These are phyloP conservation scores for Phanerotoma sp. DNA, from an alignment of 2,888 invertebrate species.

Conservation along the genomic window DNA sequence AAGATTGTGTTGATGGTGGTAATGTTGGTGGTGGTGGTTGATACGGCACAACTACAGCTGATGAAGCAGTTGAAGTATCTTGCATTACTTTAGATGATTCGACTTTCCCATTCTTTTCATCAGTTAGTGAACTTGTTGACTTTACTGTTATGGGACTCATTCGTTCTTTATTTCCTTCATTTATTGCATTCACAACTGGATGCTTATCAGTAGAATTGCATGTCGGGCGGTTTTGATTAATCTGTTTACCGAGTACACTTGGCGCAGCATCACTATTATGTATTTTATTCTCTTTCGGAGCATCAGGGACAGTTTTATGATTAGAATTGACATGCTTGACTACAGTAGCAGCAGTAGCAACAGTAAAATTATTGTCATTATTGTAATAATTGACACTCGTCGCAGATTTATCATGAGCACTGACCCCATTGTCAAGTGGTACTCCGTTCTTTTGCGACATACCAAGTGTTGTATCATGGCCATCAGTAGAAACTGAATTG, in stretches of 20 bases:
- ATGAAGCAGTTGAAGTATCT: background rate
- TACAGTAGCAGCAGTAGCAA: slow-evolving; percentile 1
- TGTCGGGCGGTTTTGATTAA: background rate
- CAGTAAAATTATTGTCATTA: slow-evolving; percentile 26
- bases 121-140: background rate
- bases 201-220: background rate
- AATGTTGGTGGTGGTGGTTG: no score
- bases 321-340: slow-evolving; percentile 26
- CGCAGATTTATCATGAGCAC: slow-evolving; percentile 30
- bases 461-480: slow-evolving; percentile 27
- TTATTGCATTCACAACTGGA: background rate
- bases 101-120: slow-evolving; percentile 1
- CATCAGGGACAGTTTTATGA: slow-evolving; percentile 34
- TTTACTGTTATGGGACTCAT: background rate
- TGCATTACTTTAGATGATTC: background rate
- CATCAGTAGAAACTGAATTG: slow-evolving; percentile 28
- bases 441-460: slow-evolving; percentile 30
- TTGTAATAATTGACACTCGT: slow-evolving; percentile 35
- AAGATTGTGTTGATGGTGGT: no score
- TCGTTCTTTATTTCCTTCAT: background rate
- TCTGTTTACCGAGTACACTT: background rate
- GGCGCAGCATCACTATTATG: slow-evolving; percentile 33
- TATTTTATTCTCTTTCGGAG: slow-evolving; percentile 37
- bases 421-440: slow-evolving; percentile 5
- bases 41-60: slow-evolving; percentile 39